A percentile compares a stretch with the other conserved stretches of the same genome.
Conservation (phyloP, 2,113 vertebrate genomes). For the Anhinga rufa region DNA sequence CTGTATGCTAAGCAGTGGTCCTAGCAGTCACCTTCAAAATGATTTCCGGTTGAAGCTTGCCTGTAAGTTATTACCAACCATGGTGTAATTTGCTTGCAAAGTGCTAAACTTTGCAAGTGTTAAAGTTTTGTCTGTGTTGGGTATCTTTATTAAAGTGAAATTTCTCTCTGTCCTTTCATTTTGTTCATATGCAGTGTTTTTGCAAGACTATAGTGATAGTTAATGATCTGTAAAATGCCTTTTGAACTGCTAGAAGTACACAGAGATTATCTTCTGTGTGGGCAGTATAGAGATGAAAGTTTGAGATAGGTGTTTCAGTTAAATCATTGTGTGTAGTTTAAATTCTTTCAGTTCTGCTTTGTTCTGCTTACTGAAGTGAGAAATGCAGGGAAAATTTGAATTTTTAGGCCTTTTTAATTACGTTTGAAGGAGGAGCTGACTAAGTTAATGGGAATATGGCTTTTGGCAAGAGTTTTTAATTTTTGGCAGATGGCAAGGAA, state of each 20-base stretch:
- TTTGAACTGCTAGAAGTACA: not conserved
- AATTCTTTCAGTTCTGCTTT: not conserved
- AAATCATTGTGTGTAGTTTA: not conserved
- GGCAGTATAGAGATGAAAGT: not conserved
- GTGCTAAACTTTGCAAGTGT: not conserved
- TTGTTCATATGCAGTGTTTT: not conserved
- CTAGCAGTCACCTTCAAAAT: not conserved
- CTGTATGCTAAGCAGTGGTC: not conserved
- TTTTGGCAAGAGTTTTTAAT: not conserved
- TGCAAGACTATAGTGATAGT: not conserved
- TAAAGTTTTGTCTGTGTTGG: fast-evolving
- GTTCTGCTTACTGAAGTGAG: not conserved
- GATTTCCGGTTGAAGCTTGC: not conserved
- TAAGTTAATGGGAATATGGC: not conserved
- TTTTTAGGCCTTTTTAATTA: not conserved
- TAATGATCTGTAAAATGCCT: not conserved
- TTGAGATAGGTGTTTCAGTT: not conserved
- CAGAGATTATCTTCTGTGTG: not conserved
- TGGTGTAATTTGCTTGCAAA: not conserved
- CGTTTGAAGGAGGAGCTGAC: not conserved
- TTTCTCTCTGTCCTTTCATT: not conserved
- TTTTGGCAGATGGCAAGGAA: not conserved
- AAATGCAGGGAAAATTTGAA: not conserved
- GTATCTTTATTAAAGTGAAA: not conserved
- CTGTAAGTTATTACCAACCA: not conserved